Evolutionary conservation across 30 jellyfish, hydroid and myxozoan genomes (phyloP), one percentile per base, ranked within the genome.

Genomic region (Sanderia malayensis): DNA sequence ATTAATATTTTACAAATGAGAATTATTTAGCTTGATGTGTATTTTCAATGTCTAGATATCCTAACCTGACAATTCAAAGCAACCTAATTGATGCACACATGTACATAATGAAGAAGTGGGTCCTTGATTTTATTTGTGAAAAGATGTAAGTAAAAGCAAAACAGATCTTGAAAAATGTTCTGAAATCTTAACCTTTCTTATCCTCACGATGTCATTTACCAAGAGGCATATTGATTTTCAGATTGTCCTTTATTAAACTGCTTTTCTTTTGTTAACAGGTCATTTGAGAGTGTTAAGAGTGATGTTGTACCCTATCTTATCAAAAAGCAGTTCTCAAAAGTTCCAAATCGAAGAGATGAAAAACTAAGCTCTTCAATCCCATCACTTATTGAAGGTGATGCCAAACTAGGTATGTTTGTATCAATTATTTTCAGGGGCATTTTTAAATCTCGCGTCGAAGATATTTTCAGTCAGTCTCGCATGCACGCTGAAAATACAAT

Each of bases 81-180:
- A 57, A 78, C 52, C 79, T 90, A 37, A 78, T 72, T 9, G 97
- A 90, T 46, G 30, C 87, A 24, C 97, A 90, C 32, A 66, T 83
- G 83, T 90, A 90, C 55, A 71, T 90, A 46, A 53, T 90, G 91
- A 90, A 90, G 58, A 76, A 77, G 44, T 90, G 97, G 97, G 76
- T 90, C 29, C 73, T 90, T 9, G 94, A 79, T 19, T 90, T 74
- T 46, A 60, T 90, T 30, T 87, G 80, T 0, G 87, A 79, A 25
- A 65, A 73, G 28, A 58, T 70, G 95, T 85, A 47, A 28, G 95
- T 59, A 37, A 37, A 37, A 4, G 52, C 13, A 37, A 37, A 37
- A 4, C 13, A 37, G 13, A 6, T 37, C 52, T 37, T 37, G 10
- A 37, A 37, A n/a, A n/a, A n/a, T n/a, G n/a, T n/a, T n/a, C n/a